Evolutionary conservation across 1,140 invertebrate species (phyloP).

Genomic region (Anagrus nilaparvatae): DNA sequence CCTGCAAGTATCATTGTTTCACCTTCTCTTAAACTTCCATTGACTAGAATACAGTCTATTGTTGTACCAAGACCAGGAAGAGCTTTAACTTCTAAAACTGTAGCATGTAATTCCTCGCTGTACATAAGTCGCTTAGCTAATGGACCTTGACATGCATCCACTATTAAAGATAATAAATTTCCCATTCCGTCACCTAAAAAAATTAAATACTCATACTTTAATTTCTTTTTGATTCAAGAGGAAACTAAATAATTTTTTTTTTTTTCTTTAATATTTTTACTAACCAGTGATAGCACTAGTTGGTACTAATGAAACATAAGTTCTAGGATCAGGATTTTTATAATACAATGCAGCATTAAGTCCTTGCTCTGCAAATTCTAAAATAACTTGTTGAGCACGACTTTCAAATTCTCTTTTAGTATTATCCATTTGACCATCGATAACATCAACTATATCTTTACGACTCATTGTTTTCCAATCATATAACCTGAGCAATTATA

Average conservation of each 20-base stretch:
- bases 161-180: conserved; percentile 87
- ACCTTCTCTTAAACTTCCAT: conserved; percentile 84
- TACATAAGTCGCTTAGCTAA: conserved; percentile 85
- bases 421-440: conserved; percentile 76
- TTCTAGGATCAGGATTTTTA: conserved; percentile 87
- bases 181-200: conserved; percentile 88
- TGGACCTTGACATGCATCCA: conserved; percentile 83
- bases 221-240: no score
- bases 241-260: background rate
- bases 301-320: conserved; percentile 92
- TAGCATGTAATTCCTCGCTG: conserved; percentile 89
- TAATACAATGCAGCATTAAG: conserved; percentile 93
- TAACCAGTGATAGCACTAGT: conserved; percentile 88
- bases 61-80: conserved; percentile 96
- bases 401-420: conserved; percentile 93
- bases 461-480: conserved; percentile 89
- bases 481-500: conserved; percentile 55
- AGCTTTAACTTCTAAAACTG: conserved; percentile 98
- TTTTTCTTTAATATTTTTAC: no score
- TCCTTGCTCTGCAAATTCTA: conserved; percentile 93
- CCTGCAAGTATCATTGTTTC: conserved; percentile 93
- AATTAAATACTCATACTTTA: no score
- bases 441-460: conserved; percentile 86
- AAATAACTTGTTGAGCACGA: conserved; percentile 74
- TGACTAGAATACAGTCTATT: conserved; percentile 97